phyloP scores from a whole-genome alignment of 2,888 invertebrate genomes.

The Lydus trimaculatus region DNA sequence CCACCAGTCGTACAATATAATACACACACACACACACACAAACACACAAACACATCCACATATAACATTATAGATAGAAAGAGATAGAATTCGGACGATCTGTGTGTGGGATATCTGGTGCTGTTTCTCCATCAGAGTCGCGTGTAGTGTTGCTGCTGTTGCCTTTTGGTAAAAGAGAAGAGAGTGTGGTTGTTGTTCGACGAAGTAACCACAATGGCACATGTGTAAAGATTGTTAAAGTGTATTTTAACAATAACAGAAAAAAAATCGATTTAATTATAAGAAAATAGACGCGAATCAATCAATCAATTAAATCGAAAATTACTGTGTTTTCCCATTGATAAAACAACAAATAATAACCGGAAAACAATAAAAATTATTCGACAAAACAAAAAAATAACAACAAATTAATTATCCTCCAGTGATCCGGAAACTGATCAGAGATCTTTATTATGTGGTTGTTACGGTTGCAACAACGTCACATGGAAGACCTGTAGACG shows the following conservation, averaged over 20 bases:
- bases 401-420: not conserved
- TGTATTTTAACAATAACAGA: not conserved
- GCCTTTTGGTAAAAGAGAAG: conserved; percentile 6
- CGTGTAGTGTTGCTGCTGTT: conserved; percentile 17
- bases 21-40: not conserved
- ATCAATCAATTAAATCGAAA: not conserved
- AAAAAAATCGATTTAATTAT: not conserved
- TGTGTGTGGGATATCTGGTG: conserved; percentile 16
- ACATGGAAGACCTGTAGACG: conserved; percentile 32
- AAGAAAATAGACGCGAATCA: not conserved
- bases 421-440: conserved; percentile 16
- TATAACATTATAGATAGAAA: conserved; percentile 6
- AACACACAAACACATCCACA: not conserved
- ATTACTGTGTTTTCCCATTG: not conserved
- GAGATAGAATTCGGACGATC: conserved; percentile 22
- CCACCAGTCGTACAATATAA: conserved; percentile 33
- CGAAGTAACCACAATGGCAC: conserved; percentile 18
- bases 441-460: conserved; percentile 28
- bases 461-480: conserved; percentile 27
- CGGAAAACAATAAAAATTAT: not conserved
- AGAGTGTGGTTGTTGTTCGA: not conserved
- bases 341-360: not conserved
- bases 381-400: too few relatives aligned
- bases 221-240: conserved; percentile 26
- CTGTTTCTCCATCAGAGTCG: conserved; percentile 18